Base-by-base conservation (phyloP, 2,888 invertebrate species). In the Xestia xanthographa region DNA sequence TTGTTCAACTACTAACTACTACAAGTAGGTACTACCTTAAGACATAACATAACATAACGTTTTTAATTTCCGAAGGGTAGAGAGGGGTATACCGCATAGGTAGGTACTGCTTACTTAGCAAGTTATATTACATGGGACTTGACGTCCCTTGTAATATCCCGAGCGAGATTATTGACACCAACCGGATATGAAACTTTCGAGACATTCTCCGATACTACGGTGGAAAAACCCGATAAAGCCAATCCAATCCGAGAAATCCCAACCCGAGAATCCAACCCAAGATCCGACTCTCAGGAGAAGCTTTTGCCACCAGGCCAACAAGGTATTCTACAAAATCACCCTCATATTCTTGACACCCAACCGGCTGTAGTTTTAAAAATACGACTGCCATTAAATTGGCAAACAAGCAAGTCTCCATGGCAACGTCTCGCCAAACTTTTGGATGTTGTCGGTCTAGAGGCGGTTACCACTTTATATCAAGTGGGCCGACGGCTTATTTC, bases 371-470 rank as follows among this genome's bases (percentile, higher is more conserved):
- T 34, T 34, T 34, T 34, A 2, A 43, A 63, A 5, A 34, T 26
- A 29, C 26, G 12, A n/a, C 22, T 0, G 48, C 48, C 17, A 75
- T 75, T 53, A 67, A 67, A 78, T 75, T 78, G 22, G 75, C 68
- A 29, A 68, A 78, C 41, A 29, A 20, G 20, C 58, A 17, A 5
- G 69, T 75, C 11, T 56, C 79, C 38, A 78, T 58, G 38, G 70
- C 56, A 79, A 75, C 79, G 11, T 1, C 20, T 79, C 11, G n/a
- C 29, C 56, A 75, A 79, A 70, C 79, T 79, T 48, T 29, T 75
- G 11, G 77, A 48, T n/a, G n/a, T n/a, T 56, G 29, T 26, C n/a
- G 53, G 45, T 17, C 43, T 29, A 14, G 22, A 20, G 3, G 69
- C 45, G 1, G 58, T 29, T 12, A 56, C 68, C 29, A 68, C 38